Evolutionary conservation across 92 coral and sea anemone genomes (phyloP).

Genomic region (Blastomussa wellsi): DNA sequence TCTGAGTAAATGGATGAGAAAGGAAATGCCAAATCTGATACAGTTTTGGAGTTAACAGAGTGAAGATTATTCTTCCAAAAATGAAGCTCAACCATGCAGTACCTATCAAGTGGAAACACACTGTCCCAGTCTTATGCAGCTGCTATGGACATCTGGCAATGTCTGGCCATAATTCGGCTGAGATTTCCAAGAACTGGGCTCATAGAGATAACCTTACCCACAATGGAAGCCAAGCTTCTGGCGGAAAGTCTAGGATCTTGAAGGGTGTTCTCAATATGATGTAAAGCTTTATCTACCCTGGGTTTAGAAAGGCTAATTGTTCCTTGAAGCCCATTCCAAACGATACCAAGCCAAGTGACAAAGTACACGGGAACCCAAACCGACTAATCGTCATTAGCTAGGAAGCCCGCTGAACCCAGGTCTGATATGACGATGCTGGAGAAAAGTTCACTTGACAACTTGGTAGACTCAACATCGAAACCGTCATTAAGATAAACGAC

Average conservation of each 20-base stretch:
- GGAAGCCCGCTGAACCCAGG: constrained; percentile 32
- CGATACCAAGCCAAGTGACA: constrained; percentile 41
- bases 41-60: constrained; percentile 13
- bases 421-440: constrained; percentile 35
- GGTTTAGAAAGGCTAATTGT: constrained; percentile 23
- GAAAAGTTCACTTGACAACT: background rate
- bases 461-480: constrained; percentile 28
- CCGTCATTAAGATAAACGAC: constrained; percentile 49
- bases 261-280: background rate
- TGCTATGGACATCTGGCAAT: constrained; percentile 56
- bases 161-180: constrained; percentile 38
- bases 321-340: constrained; percentile 43
- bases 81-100: constrained; percentile 40
- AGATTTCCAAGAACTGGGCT: constrained; percentile 51
- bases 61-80: constrained; percentile 37
- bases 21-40: constrained; percentile 14
- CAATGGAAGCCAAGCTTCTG: constrained; percentile 48
- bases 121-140: constrained; percentile 52
- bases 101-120: constrained; percentile 34
- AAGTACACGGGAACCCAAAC: constrained; percentile 33
- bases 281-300: constrained; percentile 34
- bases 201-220: constrained; percentile 49
- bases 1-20: constrained; percentile 32
- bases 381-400: constrained; percentile 48
- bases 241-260: constrained; percentile 22